These are phyloP conservation scores for Chloroceryle inda DNA, from an alignment of 2,797 vertebrate species.

Conservation along the genomic window DNA sequence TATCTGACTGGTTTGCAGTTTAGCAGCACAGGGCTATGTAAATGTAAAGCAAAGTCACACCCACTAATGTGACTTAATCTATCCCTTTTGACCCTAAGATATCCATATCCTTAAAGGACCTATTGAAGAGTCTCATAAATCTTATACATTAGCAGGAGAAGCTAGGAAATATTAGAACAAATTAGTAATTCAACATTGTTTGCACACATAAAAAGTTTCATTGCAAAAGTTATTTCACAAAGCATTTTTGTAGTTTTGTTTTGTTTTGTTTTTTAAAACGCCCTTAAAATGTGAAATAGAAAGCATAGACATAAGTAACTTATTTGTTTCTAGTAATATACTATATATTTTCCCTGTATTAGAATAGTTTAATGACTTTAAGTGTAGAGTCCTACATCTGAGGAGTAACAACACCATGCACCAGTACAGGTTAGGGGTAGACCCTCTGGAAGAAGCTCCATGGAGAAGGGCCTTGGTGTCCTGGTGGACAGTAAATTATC, in stretches of 20 bases:
- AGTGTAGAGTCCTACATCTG: no score
- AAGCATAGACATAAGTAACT: not conserved
- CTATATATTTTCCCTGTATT: not conserved
- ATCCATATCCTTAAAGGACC: not conserved
- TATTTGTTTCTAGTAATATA: not conserved
- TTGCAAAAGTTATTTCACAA: not conserved
- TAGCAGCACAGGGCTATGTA: not conserved
- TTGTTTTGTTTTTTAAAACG: not conserved
- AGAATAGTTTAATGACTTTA: not conserved
- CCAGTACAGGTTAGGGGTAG: no score
- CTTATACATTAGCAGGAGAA: not conserved
- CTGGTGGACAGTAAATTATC: no score
- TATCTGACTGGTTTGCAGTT: not conserved
- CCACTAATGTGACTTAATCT: not conserved
- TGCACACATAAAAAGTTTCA: not conserved
- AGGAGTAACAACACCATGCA: no score
- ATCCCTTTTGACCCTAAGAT: not conserved
- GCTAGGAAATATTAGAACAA: not conserved
- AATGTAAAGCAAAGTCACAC: not conserved
- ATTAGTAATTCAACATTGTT: not conserved
- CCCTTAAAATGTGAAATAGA: not conserved
- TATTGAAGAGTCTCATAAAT: not conserved
- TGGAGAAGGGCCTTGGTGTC: no score
- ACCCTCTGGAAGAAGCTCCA: no score
- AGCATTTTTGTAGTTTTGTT: not conserved